Evolutionary conservation across 1,140 invertebrate genomes (phyloP).

Genomic region (Bombus impatiens): DNA sequence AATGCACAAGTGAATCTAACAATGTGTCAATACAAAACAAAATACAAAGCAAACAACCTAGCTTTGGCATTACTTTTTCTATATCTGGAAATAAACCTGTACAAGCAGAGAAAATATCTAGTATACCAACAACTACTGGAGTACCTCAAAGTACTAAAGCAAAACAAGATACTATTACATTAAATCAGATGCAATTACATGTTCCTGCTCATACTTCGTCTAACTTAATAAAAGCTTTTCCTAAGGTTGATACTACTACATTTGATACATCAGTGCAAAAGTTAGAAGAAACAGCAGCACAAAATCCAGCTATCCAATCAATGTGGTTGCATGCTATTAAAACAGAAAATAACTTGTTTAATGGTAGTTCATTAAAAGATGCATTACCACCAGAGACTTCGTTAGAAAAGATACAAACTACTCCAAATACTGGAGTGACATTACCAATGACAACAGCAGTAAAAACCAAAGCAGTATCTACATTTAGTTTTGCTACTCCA

Average conservation of each 20-base stretch:
- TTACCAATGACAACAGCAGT: slow-evolving; percentile 8
- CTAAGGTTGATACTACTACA: slow-evolving; percentile 64
- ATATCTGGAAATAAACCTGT: slow-evolving; percentile 45
- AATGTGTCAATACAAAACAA: slow-evolving; percentile 53
- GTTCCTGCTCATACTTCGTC: background rate
- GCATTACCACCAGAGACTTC: slow-evolving; percentile 50
- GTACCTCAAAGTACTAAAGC: slow-evolving; percentile 58
- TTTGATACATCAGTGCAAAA: slow-evolving; percentile 64
- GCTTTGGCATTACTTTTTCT: slow-evolving; percentile 16
- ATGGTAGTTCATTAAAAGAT: slow-evolving; percentile 48
- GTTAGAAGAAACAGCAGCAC: slow-evolving; percentile 39
- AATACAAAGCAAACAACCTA: slow-evolving; percentile 44
- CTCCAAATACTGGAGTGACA: slow-evolving; percentile 18
- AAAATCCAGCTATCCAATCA: slow-evolving; percentile 6
- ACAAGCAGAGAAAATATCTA: slow-evolving; percentile 46
- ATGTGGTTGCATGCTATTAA: slow-evolving; percentile 25
- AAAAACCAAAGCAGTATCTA: slow-evolving; percentile 13
- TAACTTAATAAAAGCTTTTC: slow-evolving; percentile 48
- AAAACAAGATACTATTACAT: slow-evolving; percentile 54
- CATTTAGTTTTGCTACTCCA: slow-evolving; percentile 53
- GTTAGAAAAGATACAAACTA: slow-evolving; percentile 1
- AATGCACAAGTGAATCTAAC: slow-evolving; percentile 28
- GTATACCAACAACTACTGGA: slow-evolving; percentile 18
- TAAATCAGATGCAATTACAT: slow-evolving; percentile 3
- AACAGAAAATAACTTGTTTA: slow-evolving; percentile 45